Evolutionary conservation across 2,888 invertebrate genomes (phyloP), one percentile per base, ranked within the genome.

Genomic region (Hirtodrosophila histrioides): DNA sequence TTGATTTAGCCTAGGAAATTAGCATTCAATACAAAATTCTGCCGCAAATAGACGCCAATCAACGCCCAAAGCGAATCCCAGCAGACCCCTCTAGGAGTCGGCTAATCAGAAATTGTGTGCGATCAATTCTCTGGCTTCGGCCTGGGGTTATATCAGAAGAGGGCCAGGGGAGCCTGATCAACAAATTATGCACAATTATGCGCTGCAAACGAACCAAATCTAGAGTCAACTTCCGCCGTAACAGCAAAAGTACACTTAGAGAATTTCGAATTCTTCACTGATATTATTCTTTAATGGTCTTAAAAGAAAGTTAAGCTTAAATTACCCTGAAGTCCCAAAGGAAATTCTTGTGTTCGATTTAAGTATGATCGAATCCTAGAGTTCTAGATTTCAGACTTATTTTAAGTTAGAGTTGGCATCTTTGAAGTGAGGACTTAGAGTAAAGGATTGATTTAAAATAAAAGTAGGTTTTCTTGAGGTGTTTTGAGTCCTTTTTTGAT

Each of bases 1-100:
- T 79, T 87, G 79, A 81, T 80, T 81, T 75, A 48, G 55, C 64
- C 48, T 72, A 63, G 53, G 61, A 89, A 89, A 90, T 89, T 89
- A 89, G 89, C 90, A 89, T 89, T 89, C 86, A 89, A 89, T 88
- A 77, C 78, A 86, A 76, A 51, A 37, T 65, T 66, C 50, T 54
- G 36, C 43, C 11, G 40, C 56, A 61, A 56, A 71, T 77, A 69
- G 74, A 78, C 68, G 86, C 78, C 84, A 87, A 87, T 87, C 86
- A 88, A 87, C 86, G 86, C 88, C 89, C 89, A 67, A 54, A 58
- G 57, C 50, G 46, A 45, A 40, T 24, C 23, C 23, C 35, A 41
- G 3, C 55, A 48, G 55, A 44, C 29, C 40, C 44, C 64, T 7
- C 7, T 31, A 36, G 6, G 27, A 17, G 29, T 3, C 35, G 31